A percentile compares a stretch with the other conserved stretches of the same genome.
Evolutionary conservation across 2,113 vertebrate species (phyloP).

Genomic region (Emydocephalus ijimae): DNA sequence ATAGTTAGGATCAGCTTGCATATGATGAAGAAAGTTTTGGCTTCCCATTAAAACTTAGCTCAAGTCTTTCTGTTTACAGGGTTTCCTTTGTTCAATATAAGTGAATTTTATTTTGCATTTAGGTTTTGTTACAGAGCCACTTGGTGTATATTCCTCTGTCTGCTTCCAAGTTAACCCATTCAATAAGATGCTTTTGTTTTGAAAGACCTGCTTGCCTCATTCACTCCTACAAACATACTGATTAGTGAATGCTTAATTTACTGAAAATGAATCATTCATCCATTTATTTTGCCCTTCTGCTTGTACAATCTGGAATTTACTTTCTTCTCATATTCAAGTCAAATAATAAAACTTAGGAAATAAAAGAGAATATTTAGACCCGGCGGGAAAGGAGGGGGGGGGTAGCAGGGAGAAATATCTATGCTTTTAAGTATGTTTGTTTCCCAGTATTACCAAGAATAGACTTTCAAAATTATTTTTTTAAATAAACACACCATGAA

Average conservation of each 20-base stretch:
- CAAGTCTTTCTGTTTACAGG: neutral
- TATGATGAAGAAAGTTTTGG: neutral
- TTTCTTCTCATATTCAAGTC: slow-evolving; percentile 6
- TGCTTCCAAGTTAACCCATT: neutral
- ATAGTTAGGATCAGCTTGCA: neutral
- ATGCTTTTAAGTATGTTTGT: slow-evolving; percentile 29
- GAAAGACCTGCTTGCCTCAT: no score
- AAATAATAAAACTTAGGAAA: slow-evolving; percentile 8
- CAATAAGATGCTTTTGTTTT: neutral
- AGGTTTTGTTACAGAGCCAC: neutral
- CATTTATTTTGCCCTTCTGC: neutral
- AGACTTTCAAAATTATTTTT: slow-evolving; percentile 14
- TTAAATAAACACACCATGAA: slow-evolving; percentile 18
- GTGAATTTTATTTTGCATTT: neutral
- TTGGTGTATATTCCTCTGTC: neutral
- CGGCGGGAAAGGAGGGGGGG: neutral
- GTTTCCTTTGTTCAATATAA: neutral
- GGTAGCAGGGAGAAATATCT: neutral
- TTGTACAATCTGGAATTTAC: neutral
- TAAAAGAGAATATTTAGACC: slow-evolving; percentile 23
- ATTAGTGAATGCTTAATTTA: neutral
- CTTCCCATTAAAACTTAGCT: neutral
- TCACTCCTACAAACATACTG: neutral
- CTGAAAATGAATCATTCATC: neutral
- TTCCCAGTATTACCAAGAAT: slow-evolving; percentile 21